Evolutionary conservation across 2,113 vertebrate species (phyloP).

Genomic region (Gadus macrocephalus): DNA sequence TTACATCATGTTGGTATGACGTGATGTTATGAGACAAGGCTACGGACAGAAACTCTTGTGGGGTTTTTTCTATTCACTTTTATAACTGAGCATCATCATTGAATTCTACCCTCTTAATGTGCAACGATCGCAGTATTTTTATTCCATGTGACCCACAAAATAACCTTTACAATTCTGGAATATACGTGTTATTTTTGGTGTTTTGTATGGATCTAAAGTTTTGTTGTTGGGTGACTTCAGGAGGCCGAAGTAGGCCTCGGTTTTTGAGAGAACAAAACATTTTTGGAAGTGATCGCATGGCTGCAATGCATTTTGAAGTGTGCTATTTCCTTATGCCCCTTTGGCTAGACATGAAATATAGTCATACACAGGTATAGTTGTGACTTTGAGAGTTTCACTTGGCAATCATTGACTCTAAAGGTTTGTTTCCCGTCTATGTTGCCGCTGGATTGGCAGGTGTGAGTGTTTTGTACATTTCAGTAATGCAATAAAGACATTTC

Average conservation of each 20-base stretch:
- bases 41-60: too few species aligned
- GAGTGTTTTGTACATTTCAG: constrained; percentile 80
- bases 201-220: neutral
- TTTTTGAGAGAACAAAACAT: constrained; percentile 37
- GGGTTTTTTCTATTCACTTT: constrained; percentile 12
- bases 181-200: constrained; percentile 18
- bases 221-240: neutral
- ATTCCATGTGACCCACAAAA: neutral
- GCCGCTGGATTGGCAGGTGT: constrained; percentile 81
- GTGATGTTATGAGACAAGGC: too few species aligned
- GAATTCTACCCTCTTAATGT: constrained; percentile 7
- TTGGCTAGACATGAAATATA: constrained; percentile 10
- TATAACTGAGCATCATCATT: too few species aligned
- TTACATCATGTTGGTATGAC: constrained; percentile 7
- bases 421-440: constrained; percentile 64
- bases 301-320: constrained; percentile 22
- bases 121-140: constrained; percentile 10
- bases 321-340: constrained; percentile 9
- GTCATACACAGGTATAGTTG: constrained; percentile 9
- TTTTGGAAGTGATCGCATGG: constrained; percentile 11
- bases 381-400: neutral
- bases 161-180: constrained; percentile 43
- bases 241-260: neutral
- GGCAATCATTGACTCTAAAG: constrained; percentile 21
- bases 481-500: constrained; percentile 67